Evolutionary conservation across 2,797 vertebrate species (phyloP).

Genomic region (Lepilemur septentrionalis): DNA sequence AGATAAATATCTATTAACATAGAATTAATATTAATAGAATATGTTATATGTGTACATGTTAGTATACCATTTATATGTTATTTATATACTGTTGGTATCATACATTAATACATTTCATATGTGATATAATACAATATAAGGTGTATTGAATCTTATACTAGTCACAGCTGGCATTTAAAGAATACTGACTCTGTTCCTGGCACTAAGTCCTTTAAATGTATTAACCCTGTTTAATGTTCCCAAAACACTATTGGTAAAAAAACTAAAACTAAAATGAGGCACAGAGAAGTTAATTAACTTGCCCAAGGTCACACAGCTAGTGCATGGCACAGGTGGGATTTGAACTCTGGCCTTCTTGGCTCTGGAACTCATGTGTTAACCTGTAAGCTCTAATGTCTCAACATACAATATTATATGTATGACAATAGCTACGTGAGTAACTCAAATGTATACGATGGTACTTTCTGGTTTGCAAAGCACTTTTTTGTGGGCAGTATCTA

Average conservation of each 20-base stretch:
- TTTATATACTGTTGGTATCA: not conserved
- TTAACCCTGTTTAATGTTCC: not conserved
- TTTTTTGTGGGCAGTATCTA: not conserved
- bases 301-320: not conserved
- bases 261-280: not conserved
- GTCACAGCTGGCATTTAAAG: not conserved
- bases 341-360: not conserved
- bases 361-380: not conserved
- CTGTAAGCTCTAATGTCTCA: not conserved
- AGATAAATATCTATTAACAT: not conserved
- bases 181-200: not conserved
- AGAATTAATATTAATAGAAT: not conserved
- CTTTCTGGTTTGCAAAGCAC: not conserved
- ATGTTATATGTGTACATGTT: not conserved
- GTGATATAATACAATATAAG: not conserved
- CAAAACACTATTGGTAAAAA: not conserved
- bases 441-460: accelerated
- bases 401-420: not conserved
- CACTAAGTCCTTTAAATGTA: not conserved
- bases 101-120: not conserved
- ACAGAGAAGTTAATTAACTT: not conserved
- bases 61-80: not conserved
- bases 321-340: not conserved
- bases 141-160: not conserved
- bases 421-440: no score